Evolutionary conservation across 2,888 invertebrate genomes (phyloP), one percentile per base, ranked within the genome.

Genomic region (Lasioglossum malachurum): DNA sequence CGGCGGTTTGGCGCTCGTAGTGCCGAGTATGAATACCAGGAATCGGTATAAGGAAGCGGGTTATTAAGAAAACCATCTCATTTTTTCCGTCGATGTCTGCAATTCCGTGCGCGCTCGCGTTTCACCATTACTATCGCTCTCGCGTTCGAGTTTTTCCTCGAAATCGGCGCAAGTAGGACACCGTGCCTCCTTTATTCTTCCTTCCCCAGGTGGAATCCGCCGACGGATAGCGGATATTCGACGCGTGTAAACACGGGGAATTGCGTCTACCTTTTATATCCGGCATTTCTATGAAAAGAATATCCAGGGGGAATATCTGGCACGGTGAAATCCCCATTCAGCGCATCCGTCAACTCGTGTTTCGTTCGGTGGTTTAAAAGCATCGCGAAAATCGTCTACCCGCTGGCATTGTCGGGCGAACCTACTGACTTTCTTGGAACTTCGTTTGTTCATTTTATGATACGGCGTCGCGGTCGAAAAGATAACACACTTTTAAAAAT

Each of bases 91-190:
- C 67, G 69, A 60, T 53, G 41, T 16, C 23, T 64, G 76, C 78
- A 81, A 84, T 84, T 86, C 84, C 49, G 75, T 38, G 75, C 31
- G 27, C 60, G 35, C 31, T 64, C 64, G 16, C 31, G 64, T 64
- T 31, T 19, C 64, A 31, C 64, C 64, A 64, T 64, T 38, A 10
- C 67, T 80, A 76, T 78, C 74, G 35, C 79, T 44, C 80, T 41
- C 41, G 53, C 78, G 64, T 35, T 44, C 75, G 60, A 60, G 57
- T 83, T 75, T 81, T 89, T 86, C 75, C 84, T 78, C 72, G 76
- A 73, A 86, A 78, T 46, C 78, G 78, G 82, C 82, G 87, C 80
- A 91, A 92, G 91, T 93, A 85, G 92, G 89, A 78, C 90, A 84
- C 76, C 84, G 80, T 82, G 71, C 67, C 78, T 84, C 73, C 77